Evolutionary conservation across 1,140 invertebrate species (phyloP).

Genomic region (Lutraria rhynchaena): DNA sequence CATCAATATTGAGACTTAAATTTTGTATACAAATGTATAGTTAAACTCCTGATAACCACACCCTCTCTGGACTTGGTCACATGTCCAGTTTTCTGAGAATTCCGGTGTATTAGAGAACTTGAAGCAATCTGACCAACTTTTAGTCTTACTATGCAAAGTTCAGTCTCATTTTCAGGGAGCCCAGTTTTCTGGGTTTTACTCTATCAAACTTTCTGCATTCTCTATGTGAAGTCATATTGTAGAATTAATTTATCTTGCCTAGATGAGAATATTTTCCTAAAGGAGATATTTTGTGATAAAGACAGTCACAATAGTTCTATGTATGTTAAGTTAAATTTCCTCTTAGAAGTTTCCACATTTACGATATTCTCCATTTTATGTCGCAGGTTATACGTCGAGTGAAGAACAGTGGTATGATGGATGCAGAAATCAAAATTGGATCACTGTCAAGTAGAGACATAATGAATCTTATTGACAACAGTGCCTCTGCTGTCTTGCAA

Average conservation of each 20-base stretch:
- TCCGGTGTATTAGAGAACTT: no score
- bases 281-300: background rate
- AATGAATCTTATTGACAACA: slow-evolving; percentile 13
- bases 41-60: no score
- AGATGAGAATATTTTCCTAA: background rate
- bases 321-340: background rate
- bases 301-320: background rate
- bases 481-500: slow-evolving; percentile 28
- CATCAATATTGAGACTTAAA: no score
- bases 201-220: no score
- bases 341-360: background rate
- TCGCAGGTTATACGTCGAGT: slow-evolving; percentile 13
- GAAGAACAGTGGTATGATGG: background rate
- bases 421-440: background rate
- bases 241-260: background rate
- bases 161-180: no score
- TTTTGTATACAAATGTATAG: no score
- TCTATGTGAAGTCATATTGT: background rate
- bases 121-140: no score
- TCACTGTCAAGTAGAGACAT: background rate
- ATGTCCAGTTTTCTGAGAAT: no score
- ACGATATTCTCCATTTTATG: background rate
- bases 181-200: no score
- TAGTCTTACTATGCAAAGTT: no score
- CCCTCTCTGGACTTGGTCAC: no score